Evolutionary conservation across 2,888 invertebrate genomes (phyloP).

Genomic region (Chouioia cunea): DNA sequence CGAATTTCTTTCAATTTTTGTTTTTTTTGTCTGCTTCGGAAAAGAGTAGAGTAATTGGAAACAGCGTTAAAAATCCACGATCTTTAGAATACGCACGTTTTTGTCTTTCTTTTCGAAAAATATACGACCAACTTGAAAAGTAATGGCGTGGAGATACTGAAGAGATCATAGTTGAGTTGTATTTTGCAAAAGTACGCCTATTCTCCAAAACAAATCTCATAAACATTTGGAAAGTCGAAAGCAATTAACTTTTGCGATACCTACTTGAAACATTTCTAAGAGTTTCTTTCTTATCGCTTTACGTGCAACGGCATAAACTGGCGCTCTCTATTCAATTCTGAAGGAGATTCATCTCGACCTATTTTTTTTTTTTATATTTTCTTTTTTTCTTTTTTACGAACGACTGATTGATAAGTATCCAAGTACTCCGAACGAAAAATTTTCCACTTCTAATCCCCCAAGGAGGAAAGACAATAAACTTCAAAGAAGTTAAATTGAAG

Average conservation of each 20-base stretch:
- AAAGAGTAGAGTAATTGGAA: too few relatives aligned
- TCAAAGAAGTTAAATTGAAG: background rate
- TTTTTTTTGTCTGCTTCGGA: too few relatives aligned
- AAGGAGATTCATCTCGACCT: conserved; percentile 15
- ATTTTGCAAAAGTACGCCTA: background rate
- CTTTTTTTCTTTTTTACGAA: conserved; percentile 5
- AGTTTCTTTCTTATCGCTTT: background rate
- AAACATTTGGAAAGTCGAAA: background rate
- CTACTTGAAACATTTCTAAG: too few relatives aligned
- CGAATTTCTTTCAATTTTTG: too few relatives aligned
- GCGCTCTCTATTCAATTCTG: conserved; percentile 36
- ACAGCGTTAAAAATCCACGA: too few relatives aligned
- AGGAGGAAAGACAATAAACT: too few relatives aligned
- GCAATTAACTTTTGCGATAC: too few relatives aligned
- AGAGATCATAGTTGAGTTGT: background rate
- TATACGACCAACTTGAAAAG: too few relatives aligned
- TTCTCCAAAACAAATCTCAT: too few relatives aligned
- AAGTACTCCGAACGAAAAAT: background rate
- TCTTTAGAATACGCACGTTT: too few relatives aligned
- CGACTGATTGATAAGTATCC: conserved; percentile 11
- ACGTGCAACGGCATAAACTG: conserved; percentile 30
- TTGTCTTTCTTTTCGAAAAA: too few relatives aligned
- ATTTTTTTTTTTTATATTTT: background rate
- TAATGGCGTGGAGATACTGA: background rate
- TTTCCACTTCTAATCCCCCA: background rate